Base-by-base conservation (phyloP, 2,797 vertebrate species). In the Tenualosa thibaudeaui region DNA sequence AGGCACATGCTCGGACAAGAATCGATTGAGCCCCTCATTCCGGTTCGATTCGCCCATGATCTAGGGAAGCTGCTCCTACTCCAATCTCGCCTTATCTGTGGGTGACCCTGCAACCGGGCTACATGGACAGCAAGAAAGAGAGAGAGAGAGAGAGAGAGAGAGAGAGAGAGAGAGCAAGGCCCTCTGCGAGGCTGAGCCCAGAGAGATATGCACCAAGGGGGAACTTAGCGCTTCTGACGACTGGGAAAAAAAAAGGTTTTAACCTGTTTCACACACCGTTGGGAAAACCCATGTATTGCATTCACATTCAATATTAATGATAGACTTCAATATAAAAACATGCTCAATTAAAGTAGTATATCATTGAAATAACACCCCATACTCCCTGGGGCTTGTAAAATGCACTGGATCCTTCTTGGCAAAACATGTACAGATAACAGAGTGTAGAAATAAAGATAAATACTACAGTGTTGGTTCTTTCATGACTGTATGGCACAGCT, bases 261-360 rank as follows among this genome's bases (percentile, higher is more conserved):
- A 58, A 54, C 31, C 82, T 37, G 51, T 24, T 60, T 56, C 84
- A 87, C 88, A 85, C 85, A 89, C 84, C 91, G 17, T 19, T 78
- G 71, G 71, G 71, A 78, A 17, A 78, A 19, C 71, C 5, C 37
- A 22, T 78, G 71, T 78, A 78, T 46, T 78, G 40, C 71, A 78
- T 46, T 46, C 40, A 22, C 71, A 31, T 78, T 40, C 71, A 78
- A 78, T 78, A 78, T 78, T 78, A 78, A 75, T 43, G 40, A 78
- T 46, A 78, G 37, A 37, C 71, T 17, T 78, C 40, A 1, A 46
- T 46, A 78, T 78, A 78, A 78, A 78, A 78, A 46, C 37, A 78
- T 46, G 15, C 40, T 78, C 71, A 78, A 78, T 78, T 78, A 78
- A 78, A 78, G 71, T 22, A 78, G 71, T 78, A 78, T 78, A 78